A percentile compares a stretch with the other conserved stretches of the same genome.
These are phyloP conservation scores for Dasypolia templi DNA, from an alignment of 2,888 invertebrate species.

Conservation along the genomic window DNA sequence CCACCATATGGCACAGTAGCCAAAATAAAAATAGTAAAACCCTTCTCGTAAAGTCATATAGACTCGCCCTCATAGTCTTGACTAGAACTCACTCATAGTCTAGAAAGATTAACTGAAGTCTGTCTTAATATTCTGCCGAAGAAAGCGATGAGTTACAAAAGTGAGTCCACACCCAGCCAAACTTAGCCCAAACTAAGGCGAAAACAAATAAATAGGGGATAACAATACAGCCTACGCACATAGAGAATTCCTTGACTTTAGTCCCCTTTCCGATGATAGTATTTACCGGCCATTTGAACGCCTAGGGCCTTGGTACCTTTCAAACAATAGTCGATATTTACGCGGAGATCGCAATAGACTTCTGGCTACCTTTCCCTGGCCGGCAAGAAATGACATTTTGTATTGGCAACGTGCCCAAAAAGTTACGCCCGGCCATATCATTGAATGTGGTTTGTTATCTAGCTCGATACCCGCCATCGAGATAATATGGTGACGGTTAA, in stretches of 20 bases:
- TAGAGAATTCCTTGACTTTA: conserved; percentile 44
- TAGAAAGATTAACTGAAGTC: conserved; percentile 35
- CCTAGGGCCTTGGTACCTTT: conserved; percentile 33
- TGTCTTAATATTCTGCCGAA: conserved; percentile 30
- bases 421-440: conserved; percentile 67
- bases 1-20: not conserved
- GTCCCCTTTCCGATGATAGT: conserved; percentile 52
- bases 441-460: conserved; percentile 70
- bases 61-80: not conserved
- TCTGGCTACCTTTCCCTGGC: conserved; percentile 63
- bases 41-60: conserved; percentile 3
- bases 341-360: conserved; percentile 56
- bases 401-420: conserved; percentile 77
- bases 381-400: conserved; percentile 68
- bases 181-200: conserved; percentile 33
- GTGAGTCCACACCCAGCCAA: conserved; percentile 16
- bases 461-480: conserved; percentile 67
- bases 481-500: conserved; percentile 29
- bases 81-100: conserved; percentile 14
- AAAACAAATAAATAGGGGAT: conserved; percentile 50
- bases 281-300: conserved; percentile 50
- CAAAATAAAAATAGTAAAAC: not conserved
- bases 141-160: conserved; percentile 34
- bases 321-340: conserved; percentile 64
- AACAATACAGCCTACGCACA: conserved; percentile 48